A percentile compares a stretch with the other conserved stretches of the same genome.
Evolutionary conservation across 2,113 vertebrate genomes (phyloP).

Genomic region (Thryonomys swinderianus): DNA sequence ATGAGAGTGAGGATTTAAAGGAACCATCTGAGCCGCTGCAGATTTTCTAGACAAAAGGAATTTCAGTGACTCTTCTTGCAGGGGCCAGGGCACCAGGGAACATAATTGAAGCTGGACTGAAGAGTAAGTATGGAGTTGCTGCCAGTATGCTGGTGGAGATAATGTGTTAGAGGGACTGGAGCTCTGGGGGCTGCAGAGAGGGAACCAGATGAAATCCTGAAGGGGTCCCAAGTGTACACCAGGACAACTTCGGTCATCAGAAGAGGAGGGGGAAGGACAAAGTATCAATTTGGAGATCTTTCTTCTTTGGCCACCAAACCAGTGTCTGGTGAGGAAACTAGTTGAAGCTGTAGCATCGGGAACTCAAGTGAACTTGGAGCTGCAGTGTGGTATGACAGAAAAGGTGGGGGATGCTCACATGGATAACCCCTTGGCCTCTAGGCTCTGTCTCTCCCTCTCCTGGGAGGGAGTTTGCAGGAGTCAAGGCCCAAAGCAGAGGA

Average conservation of each 20-base stretch:
- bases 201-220: neutral
- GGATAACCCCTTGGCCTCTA: neutral
- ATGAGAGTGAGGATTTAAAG: neutral
- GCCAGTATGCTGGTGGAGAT: neutral
- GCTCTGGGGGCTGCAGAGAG: neutral
- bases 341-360: neutral
- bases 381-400: neutral
- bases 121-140: neutral
- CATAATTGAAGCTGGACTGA: neutral
- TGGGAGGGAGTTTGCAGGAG: neutral
- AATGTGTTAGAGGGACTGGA: neutral
- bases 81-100: accelerated
- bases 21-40: neutral
- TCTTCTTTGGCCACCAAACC: neutral
- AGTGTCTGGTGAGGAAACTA: neutral
- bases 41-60: neutral
- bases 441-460: neutral
- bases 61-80: neutral
- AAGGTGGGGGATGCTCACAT: accelerated
- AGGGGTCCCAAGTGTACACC: accelerated
- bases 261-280: neutral
- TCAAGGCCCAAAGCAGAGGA: neutral
- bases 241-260: neutral
- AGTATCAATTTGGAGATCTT: neutral
- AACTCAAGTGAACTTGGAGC: neutral